Base-by-base conservation (phyloP, 2,888 invertebrate species). In the Archips crataeganus region DNA sequence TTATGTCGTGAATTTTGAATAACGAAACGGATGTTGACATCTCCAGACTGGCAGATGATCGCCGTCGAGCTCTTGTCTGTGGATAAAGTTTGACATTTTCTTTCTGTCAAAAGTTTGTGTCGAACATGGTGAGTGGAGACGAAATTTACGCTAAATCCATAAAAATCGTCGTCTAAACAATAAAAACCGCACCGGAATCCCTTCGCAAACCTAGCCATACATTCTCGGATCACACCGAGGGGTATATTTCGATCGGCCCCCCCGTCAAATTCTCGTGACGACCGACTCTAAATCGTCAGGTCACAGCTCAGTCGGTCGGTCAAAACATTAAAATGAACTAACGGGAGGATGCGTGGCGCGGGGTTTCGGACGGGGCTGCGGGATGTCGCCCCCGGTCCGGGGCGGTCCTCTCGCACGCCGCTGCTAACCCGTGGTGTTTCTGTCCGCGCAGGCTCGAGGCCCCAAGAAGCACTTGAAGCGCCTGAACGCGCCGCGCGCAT, bases 391-490 rank as follows among this genome's bases (percentile, higher is more conserved):
- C 47, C 9, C 39, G 39, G 39, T 5, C 5, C 36, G 36, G 36
- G 36, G 36, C 36, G 34, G 3, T 8, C 47, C 39, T 6, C 6
- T 39, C 6, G 3, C 1, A 1, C 1, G 39, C 39, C 57, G 34
- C 51, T 68, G 61, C 63, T 77, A 45, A 76, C 79, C 77, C 80
- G 81, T 36, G 62, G 63, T 71, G 74, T 76, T 79, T 39, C 81
- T 82, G 74, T 94, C 2, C 57, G 57, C 32, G 23, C 90, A 98
- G 99, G 99, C 98, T 95, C 98, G 99, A 95, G 99, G 99, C 93
- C 99, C 99, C 63, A 99, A 99, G 95, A 99, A 99, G 96, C 99
- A 99, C 95, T 96, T 99, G 96, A 99, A 99, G 97, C 99, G 99
- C 95, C 96, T 99, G 87, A 97, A 98, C 92, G 99, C 99, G 75